Base-by-base conservation (phyloP, 2,113 vertebrate genomes). In the Gavialis gangeticus region DNA sequence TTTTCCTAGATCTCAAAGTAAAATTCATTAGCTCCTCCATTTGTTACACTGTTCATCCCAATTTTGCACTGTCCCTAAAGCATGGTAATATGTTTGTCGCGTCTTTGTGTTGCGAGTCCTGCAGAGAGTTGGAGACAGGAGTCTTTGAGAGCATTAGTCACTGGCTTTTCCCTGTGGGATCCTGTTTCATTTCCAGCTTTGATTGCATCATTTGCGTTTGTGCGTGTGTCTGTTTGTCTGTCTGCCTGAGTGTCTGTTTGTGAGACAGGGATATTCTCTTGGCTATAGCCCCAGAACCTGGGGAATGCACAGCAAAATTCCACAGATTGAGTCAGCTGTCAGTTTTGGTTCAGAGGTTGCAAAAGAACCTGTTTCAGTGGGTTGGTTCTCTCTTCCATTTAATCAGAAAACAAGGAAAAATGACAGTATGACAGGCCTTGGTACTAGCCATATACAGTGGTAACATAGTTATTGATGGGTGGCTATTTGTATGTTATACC, bases 141-240 rank as follows among this genome's bases (percentile, higher is more conserved):
- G 88, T 69, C 86, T 64, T 57, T 0, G 5, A 64, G 63, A 96
- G 77, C 63, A 76, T 79, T 84, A 85, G 85, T 95, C 5, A 2
- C 60, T 3, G 5, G 24, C 1, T 1, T 84, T 92, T 83, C 80
- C 93, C 94, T 79, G n/a, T 0, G 12, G 95, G 93, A 87, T 87
- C 55, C 69, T 97, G 98, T 96, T 95, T 97, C 96, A 95, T 94
- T 96, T 97, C 90, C 94, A 95, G 94, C 71, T 64, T 21, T 1
- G 30, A 93, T 97, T 97, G 96, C 97, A 93, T 98, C 98, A 98
- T 93, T 76, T 85, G 83, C 64, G 84, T 22, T 46, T 0, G 0
- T 14, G 60, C 84, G 46, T 0, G 5, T 69, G 60, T 85, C 37
- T 30, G 16, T 0, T 4, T 15, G 28, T 0, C 2, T 55, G n/a